Conservation (phyloP, 2,113 vertebrate species). For the Cottus gobio region DNA sequence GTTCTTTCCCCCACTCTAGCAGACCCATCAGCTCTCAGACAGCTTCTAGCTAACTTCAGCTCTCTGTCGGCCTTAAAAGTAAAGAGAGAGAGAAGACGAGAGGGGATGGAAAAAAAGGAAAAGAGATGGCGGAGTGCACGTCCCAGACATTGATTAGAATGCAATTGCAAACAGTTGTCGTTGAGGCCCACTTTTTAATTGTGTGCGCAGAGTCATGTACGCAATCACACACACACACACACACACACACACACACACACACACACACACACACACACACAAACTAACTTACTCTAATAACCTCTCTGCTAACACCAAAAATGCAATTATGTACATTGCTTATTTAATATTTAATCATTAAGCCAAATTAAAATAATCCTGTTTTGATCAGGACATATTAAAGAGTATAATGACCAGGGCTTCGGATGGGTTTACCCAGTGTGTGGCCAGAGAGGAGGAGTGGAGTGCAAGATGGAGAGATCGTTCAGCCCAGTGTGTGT, state of each 20-base stretch:
- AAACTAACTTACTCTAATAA: slow-evolving; percentile 66
- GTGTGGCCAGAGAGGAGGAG: slow-evolving; percentile 53
- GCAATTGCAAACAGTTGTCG: slow-evolving; percentile 70
- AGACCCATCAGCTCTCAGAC: slow-evolving; percentile 71
- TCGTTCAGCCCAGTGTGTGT: slow-evolving; percentile 2
- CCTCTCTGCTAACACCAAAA: slow-evolving; percentile 70
- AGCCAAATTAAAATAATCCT: slow-evolving; percentile 73
- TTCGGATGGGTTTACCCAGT: slow-evolving; percentile 58
- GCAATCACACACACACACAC: slow-evolving; percentile 22
- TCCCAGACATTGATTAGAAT: slow-evolving; percentile 73
- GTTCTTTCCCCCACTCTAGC: slow-evolving; percentile 60
- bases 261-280: slow-evolving; percentile 15
- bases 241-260: slow-evolving; percentile 9
- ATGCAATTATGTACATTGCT: slow-evolving; percentile 71
- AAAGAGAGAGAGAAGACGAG: slow-evolving; percentile 49
- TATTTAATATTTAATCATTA: slow-evolving; percentile 81
- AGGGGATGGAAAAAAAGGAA: slow-evolving; percentile 36
- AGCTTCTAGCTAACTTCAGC: slow-evolving; percentile 73
- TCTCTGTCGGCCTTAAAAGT: slow-evolving; percentile 71
- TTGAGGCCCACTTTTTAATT: slow-evolving; percentile 70
- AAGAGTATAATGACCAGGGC: slow-evolving; percentile 58
- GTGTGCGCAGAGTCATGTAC: slow-evolving; percentile 51
- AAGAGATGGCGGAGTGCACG: slow-evolving; percentile 45
- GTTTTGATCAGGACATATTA: slow-evolving; percentile 67
- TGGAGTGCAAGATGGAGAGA: slow-evolving; percentile 24